Evolutionary conservation across 1,140 invertebrate genomes (phyloP).

Genomic region (Argopecten irradians): DNA sequence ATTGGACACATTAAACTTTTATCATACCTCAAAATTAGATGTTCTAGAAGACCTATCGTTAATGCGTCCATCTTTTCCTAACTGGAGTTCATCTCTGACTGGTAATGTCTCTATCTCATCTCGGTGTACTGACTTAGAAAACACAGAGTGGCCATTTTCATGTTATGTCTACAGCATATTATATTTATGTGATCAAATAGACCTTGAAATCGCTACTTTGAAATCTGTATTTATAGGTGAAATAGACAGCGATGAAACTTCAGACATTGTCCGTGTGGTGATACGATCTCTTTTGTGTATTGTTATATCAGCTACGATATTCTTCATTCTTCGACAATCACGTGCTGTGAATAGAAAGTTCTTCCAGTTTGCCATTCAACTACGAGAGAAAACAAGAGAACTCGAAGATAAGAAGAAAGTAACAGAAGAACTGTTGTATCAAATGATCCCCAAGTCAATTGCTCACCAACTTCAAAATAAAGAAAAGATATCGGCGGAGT

Average conservation of each 20-base stretch:
- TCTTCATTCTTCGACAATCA: constrained; percentile 20
- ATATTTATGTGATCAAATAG: background rate
- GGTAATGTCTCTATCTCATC: background rate
- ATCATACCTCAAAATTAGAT: background rate
- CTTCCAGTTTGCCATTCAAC: constrained; percentile 28
- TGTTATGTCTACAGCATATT: background rate
- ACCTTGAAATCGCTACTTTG: background rate
- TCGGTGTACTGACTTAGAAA: background rate
- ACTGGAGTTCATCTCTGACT: background rate
- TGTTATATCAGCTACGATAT: constrained; percentile 32
- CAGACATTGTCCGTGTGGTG: background rate
- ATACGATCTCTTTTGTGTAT: constrained; percentile 28
- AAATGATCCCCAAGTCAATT: constrained; percentile 63
- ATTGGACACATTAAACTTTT: background rate
- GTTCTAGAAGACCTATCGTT: background rate
- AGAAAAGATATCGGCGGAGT: constrained; percentile 51
- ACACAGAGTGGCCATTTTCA: background rate
- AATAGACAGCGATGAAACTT: background rate
- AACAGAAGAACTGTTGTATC: constrained; percentile 62
- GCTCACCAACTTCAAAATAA: constrained; percentile 57
- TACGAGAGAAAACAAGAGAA: constrained; percentile 48
- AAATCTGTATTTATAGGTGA: background rate
- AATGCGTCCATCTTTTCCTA: background rate
- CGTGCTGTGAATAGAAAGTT: constrained; percentile 30
- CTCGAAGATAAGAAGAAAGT: constrained; percentile 58